Conservation (phyloP, 2,113 vertebrate genomes). For the Xenopus laevis region DNA sequence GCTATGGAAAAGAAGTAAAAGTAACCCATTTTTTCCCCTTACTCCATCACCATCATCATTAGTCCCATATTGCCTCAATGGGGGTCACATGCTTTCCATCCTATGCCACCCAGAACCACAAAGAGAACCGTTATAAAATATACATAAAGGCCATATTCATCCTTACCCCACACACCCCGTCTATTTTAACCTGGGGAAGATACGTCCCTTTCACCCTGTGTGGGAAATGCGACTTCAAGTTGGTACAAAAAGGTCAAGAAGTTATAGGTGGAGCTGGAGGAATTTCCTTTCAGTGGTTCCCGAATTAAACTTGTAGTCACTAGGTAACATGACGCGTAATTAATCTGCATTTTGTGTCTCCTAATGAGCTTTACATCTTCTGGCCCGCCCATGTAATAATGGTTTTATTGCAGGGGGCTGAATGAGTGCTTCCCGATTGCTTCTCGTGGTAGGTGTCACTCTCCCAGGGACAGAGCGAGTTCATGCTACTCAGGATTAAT, state of each 20-base stretch:
- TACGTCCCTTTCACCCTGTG: slow-evolving; percentile 24
- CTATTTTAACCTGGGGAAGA: slow-evolving; percentile 24
- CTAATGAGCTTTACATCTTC: slow-evolving; percentile 36
- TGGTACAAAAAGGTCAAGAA: slow-evolving; percentile 36
- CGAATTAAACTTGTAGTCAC: slow-evolving; percentile 32
- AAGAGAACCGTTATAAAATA: background rate
- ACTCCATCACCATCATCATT: too few species aligned
- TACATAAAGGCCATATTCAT: slow-evolving; percentile 1
- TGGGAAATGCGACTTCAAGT: slow-evolving; percentile 30
- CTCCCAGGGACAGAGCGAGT: background rate
- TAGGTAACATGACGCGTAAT: slow-evolving; percentile 34
- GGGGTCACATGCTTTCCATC: background rate
- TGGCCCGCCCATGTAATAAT: slow-evolving; percentile 29
- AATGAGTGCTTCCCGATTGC: background rate
- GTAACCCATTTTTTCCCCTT: too few species aligned
- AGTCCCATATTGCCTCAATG: too few species aligned
- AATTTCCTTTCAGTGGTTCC: slow-evolving; percentile 32
- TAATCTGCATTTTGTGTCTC: slow-evolving; percentile 26
- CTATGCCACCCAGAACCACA: background rate
- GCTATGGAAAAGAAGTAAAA: background rate
- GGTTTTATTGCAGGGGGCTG: slow-evolving; percentile 19
- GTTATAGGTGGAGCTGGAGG: slow-evolving; percentile 30
- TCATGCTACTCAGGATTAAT: background rate
- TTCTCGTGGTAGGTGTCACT: background rate
- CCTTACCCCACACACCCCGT: background rate